Percentiles rank a stretch among this genome's conserved stretches.
phyloP scores from a whole-genome alignment of 2,113 vertebrate species.

The Hemichromis elongatus region DNA sequence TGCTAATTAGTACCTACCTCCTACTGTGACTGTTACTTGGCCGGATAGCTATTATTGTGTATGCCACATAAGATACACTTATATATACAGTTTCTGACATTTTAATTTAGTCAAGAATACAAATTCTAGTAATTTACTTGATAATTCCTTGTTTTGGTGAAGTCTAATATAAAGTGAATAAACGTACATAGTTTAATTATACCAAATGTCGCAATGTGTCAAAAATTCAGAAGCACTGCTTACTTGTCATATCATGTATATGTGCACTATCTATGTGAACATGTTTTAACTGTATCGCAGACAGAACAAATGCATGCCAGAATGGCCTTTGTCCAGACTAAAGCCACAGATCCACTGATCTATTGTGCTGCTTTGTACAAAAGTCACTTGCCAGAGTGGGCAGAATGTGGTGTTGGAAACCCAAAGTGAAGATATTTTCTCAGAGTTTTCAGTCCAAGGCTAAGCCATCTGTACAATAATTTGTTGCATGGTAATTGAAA shows the following conservation, averaged over 20 bases:
- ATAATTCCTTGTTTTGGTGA: neutral
- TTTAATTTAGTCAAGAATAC: neutral
- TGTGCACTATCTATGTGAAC: neutral
- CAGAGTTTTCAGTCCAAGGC: neutral
- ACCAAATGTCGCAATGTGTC: neutral
- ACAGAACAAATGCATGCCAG: neutral
- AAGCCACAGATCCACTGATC: neutral
- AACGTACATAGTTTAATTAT: neutral
- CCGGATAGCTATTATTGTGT: neutral
- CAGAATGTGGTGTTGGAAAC: neutral
- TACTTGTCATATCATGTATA: neutral
- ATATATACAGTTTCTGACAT: neutral
- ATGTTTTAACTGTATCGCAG: neutral
- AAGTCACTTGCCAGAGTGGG: neutral
- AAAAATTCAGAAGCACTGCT: neutral
- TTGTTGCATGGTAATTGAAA: neutral
- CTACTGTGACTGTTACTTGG: neutral
- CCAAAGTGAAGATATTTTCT: neutral
- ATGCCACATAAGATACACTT: neutral
- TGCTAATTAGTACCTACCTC: conserved; percentile 12
- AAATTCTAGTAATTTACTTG: neutral
- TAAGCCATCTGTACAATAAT: neutral
- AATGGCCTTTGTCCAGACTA: neutral
- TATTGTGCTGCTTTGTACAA: neutral
- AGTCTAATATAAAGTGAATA: neutral